These are phyloP conservation scores for Aphelinus atriplicis DNA, from an alignment of 1,140 invertebrate species.

Conservation along the genomic window DNA sequence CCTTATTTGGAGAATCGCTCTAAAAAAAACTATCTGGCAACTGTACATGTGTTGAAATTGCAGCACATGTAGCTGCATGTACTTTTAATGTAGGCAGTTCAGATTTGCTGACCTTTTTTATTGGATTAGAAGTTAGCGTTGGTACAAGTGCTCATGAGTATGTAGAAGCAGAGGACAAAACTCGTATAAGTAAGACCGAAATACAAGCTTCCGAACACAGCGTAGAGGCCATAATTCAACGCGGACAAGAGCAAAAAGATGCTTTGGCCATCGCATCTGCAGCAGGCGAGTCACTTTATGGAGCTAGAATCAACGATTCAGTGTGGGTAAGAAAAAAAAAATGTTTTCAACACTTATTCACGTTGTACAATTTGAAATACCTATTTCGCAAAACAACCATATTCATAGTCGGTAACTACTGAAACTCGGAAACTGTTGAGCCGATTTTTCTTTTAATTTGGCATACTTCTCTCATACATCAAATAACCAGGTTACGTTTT, in stretches of 20 bases:
- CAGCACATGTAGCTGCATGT: conserved; percentile 32
- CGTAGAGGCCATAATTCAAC: conserved; percentile 32
- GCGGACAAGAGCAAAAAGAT: conserved; percentile 30
- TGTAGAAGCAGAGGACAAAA: neutral
- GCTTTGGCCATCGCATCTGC: conserved; percentile 23
- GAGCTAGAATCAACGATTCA: conserved; percentile 37
- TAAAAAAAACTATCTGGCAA: conserved; percentile 5
- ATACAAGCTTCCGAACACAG: conserved; percentile 21
- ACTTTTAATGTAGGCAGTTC: conserved; percentile 27
- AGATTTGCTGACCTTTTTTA: conserved; percentile 34
- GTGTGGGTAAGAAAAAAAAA: conserved; percentile 35
- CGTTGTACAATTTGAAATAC: too few relatives aligned
- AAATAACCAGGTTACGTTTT: too few relatives aligned
- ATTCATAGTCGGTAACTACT: too few relatives aligned
- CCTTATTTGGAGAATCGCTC: conserved; percentile 34
- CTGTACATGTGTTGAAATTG: conserved; percentile 19
- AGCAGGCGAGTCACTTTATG: conserved; percentile 32
- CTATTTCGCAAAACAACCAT: too few relatives aligned
- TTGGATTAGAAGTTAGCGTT: conserved; percentile 21
- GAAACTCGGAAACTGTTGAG: too few relatives aligned
- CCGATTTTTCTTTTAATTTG: too few relatives aligned
- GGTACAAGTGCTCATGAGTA: conserved; percentile 19
- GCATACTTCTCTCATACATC: too few relatives aligned
- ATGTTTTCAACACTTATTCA: neutral
- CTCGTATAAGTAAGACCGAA: conserved; percentile 37